A percentile compares a stretch with the other conserved stretches of the same genome.
Evolutionary conservation across 64 coral and sea anemone species (phyloP).

Genomic region (Pachyseris speciosa): DNA sequence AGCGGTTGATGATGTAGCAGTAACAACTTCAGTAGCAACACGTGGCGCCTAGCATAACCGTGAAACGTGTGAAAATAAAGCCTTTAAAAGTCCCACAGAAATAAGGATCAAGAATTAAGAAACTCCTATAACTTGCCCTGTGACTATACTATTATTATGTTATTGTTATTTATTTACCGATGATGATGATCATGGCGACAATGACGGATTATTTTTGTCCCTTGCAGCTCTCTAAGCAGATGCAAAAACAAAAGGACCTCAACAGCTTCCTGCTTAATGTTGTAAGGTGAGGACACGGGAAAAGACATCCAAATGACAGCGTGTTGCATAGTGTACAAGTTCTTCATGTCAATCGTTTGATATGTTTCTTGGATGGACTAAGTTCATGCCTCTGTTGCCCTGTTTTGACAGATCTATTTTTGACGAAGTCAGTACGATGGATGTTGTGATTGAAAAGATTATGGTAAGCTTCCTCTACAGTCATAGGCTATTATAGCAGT

Average conservation of each 20-base stretch:
- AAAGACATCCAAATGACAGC: not conserved
- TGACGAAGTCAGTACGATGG: conserved; percentile 97
- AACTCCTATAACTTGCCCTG: no score
- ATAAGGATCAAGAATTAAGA: no score
- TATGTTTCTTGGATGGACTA: not conserved
- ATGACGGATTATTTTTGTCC: not conserved
- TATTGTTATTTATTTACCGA: no score
- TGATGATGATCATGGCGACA: not conserved
- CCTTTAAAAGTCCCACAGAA: no score
- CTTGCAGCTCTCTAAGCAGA: conserved; percentile 90
- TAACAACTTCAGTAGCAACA: no score
- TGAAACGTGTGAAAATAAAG: no score
- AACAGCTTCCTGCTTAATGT: conserved; percentile 95
- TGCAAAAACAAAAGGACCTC: conserved; percentile 94
- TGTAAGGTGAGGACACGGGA: conserved; percentile 66
- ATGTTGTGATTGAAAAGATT: conserved; percentile 95
- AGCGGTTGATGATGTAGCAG: no score
- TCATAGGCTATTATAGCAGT: no score
- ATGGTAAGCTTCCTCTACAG: conserved; percentile 83
- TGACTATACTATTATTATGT: no score
- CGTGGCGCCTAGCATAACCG: no score
- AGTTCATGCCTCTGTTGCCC: not conserved
- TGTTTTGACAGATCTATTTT: conserved; percentile 83
- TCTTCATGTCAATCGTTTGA: not conserved
- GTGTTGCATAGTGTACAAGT: not conserved